Evolutionary conservation across 2,888 invertebrate genomes (phyloP).

Genomic region (Sminthurides aquaticus): DNA sequence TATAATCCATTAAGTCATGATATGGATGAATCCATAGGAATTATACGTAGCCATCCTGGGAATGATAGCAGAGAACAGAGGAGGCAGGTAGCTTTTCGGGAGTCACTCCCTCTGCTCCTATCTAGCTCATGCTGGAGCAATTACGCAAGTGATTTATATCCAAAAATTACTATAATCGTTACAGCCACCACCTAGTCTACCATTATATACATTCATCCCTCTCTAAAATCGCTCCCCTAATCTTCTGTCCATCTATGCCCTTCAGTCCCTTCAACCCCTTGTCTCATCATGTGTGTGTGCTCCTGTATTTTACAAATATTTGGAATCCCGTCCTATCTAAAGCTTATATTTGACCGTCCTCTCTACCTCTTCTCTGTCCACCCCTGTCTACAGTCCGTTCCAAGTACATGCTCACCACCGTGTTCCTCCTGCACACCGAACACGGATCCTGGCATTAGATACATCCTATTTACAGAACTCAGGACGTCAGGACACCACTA

Average conservation of each 20-base stretch:
- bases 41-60: too few species aligned
- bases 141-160: slow-evolving; percentile 43
- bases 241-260: slow-evolving; percentile 23
- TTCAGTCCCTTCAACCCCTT: too few species aligned
- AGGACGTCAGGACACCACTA: too few species aligned
- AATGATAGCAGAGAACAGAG: too few species aligned
- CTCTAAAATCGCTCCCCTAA: background rate
- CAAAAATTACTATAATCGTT: slow-evolving; percentile 43
- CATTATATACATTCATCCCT: slow-evolving; percentile 32
- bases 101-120: slow-evolving; percentile 2
- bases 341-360: too few species aligned
- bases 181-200: slow-evolving; percentile 42
- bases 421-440: background rate
- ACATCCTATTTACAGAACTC: too few species aligned
- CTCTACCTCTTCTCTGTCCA: too few species aligned
- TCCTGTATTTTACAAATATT: slow-evolving; percentile 27
- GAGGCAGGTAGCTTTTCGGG: background rate
- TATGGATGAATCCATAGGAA: too few species aligned
- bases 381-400: too few species aligned
- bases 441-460: too few species aligned
- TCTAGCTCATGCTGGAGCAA: slow-evolving; percentile 37
- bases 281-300: too few species aligned
- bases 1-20: slow-evolving; percentile 1
- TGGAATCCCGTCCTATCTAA: slow-evolving; percentile 11
- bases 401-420: too few species aligned